Evolutionary conservation across 35 echinoderm and acorn worm genomes (phyloP).

Genomic region (Eucidaris tribuloides): DNA sequence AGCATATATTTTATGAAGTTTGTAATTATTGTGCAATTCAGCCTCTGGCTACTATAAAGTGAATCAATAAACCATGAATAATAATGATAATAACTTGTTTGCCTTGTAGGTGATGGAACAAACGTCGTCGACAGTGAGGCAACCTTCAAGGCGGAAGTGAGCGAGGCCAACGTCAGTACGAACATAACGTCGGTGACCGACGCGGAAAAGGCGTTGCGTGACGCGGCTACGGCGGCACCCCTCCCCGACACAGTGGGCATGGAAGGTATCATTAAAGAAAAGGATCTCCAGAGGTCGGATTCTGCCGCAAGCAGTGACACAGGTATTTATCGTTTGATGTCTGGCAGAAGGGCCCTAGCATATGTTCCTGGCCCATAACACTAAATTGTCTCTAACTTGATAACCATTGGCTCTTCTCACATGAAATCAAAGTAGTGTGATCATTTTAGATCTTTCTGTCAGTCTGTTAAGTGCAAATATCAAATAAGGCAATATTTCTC

Average conservation of each 20-base stretch:
- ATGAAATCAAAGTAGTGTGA: no score
- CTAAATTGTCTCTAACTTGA: no score
- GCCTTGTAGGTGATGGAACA: background rate
- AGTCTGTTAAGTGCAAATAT: no score
- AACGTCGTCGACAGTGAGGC: background rate
- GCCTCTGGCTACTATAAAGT: no score
- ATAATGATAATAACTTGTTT: no score
- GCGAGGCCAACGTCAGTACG: slow-evolving; percentile 68
- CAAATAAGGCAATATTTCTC: no score
- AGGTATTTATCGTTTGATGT: slow-evolving; percentile 61
- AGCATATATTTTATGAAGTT: no score
- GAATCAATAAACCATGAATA: no score
- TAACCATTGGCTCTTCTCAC: no score
- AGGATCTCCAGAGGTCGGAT: slow-evolving; percentile 40
- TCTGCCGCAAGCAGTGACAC: slow-evolving; percentile 64
- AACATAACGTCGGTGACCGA: slow-evolving; percentile 76
- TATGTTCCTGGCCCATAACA: background rate
- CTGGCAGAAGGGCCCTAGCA: no score
- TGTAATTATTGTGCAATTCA: no score
- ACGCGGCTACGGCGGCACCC: slow-evolving; percentile 56
- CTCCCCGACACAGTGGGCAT: slow-evolving; percentile 70
- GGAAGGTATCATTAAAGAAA: slow-evolving; percentile 81
- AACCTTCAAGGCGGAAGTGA: slow-evolving; percentile 89
- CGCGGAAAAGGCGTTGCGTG: slow-evolving; percentile 57
- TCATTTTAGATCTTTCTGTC: no score